phyloP scores from a whole-genome alignment of 92 coral and sea anemone species.

The Bergia puertoricense region DNA sequence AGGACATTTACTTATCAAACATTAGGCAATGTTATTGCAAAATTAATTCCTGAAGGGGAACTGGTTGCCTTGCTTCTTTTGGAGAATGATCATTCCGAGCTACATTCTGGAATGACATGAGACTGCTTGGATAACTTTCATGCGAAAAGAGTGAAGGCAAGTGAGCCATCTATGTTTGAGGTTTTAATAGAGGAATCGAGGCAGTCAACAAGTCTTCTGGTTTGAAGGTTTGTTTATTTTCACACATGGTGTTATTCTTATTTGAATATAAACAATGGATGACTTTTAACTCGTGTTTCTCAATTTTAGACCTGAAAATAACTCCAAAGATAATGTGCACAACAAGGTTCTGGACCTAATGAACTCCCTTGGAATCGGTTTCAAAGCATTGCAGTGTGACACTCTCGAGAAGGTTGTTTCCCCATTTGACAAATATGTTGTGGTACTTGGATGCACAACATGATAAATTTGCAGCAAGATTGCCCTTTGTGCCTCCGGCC shows the following conservation, averaged over 20 bases:
- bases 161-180: neutral
- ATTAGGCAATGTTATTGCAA: neutral
- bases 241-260: neutral
- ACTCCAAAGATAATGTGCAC: neutral
- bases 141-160: no score
- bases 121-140: neutral
- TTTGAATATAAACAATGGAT: neutral
- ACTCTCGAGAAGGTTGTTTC: neutral
- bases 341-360: neutral
- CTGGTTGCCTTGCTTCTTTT: neutral
- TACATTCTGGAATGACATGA: neutral
- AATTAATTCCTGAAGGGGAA: neutral
- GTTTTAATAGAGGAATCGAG: neutral
- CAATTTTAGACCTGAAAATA: neutral
- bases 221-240: neutral
- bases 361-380: neutral
- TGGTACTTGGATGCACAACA: constrained; percentile 6
- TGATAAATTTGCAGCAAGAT: neutral
- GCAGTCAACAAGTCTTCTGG: neutral
- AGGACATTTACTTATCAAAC: neutral
- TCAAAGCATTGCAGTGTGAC: neutral
- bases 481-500: neutral
- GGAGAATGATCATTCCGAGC: neutral
- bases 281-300: neutral
- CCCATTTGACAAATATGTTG: neutral